Percentiles rank a stretch among this genome's conserved stretches.
Evolutionary conservation across 2,888 invertebrate genomes (phyloP).

Genomic region (Dione vanillae): DNA sequence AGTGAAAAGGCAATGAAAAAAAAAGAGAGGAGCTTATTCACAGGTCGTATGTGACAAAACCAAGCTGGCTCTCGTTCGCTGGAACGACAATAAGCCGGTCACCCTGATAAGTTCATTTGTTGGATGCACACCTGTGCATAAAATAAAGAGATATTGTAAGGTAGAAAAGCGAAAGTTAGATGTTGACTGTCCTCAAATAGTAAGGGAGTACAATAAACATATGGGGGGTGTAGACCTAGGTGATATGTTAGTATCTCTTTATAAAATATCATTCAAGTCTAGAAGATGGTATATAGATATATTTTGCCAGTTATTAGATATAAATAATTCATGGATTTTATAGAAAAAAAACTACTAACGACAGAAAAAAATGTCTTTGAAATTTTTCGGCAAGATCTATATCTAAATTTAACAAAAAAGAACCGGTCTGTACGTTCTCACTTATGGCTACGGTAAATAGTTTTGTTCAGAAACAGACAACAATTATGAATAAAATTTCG

Average conservation of each 20-base stretch:
- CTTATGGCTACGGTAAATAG: no score
- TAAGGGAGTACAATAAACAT: constrained; percentile 48
- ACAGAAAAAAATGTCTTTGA: constrained; percentile 40
- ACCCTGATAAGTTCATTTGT: constrained; percentile 49
- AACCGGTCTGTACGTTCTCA: constrained; percentile 37
- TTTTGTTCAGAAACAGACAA: no score
- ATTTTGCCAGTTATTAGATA: constrained; percentile 47
- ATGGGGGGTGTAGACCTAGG: constrained; percentile 46
- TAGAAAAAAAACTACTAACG: constrained; percentile 34
- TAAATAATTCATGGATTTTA: constrained; percentile 46
- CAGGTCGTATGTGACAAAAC: constrained; percentile 41
- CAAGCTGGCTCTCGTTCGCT: constrained; percentile 41
- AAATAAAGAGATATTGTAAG: constrained; percentile 49
- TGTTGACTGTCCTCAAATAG: constrained; percentile 51
- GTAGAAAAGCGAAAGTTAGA: constrained; percentile 46
- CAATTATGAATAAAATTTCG: no score
- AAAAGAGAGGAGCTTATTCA: constrained; percentile 43
- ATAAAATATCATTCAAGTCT: constrained; percentile 46
- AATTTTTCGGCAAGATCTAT: constrained; percentile 38
- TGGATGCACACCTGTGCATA: constrained; percentile 46
- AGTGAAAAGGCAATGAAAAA: constrained; percentile 49
- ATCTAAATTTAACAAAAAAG: constrained; percentile 39
- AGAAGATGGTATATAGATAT: constrained; percentile 52
- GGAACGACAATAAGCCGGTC: constrained; percentile 52
- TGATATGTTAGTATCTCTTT: constrained; percentile 48